Conservation (phyloP, 2,888 invertebrate species). For the Plebejus anna region DNA sequence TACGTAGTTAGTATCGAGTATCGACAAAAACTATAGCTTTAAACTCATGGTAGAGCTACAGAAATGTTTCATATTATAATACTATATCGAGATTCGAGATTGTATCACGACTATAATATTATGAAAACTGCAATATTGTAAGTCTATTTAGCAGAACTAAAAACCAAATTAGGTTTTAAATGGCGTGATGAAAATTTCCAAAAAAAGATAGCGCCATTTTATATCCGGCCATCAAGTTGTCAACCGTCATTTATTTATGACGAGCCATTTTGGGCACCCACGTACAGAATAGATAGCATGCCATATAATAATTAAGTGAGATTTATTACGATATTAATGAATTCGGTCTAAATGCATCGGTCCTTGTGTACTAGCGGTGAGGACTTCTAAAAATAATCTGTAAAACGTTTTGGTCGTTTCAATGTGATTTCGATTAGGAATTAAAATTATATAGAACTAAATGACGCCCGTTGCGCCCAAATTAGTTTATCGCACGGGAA, state of each 20-base stretch:
- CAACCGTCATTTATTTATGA: slow-evolving; percentile 31
- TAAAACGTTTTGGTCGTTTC: neutral
- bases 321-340: slow-evolving; percentile 20
- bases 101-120: no score
- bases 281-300: slow-evolving; percentile 5
- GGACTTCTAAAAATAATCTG: slow-evolving; percentile 5
- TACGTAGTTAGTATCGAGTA: no score
- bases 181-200: neutral
- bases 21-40: no score
- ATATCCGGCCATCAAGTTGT: slow-evolving; percentile 2
- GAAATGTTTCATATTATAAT: no score
- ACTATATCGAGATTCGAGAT: no score
- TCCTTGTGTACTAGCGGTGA: slow-evolving; percentile 3
- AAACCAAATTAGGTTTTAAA: neutral
- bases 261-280: slow-evolving; percentile 30
- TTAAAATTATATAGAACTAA: no score
- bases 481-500: no score
- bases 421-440: neutral
- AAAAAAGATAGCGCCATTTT: neutral
- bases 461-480: no score
- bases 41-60: no score
- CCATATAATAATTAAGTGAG: slow-evolving; percentile 16
- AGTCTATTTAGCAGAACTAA: neutral
- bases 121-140: no score
- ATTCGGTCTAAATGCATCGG: slow-evolving; percentile 1